Conservation (phyloP, 2,113 vertebrate species). For the Malaclemys terrapin region DNA sequence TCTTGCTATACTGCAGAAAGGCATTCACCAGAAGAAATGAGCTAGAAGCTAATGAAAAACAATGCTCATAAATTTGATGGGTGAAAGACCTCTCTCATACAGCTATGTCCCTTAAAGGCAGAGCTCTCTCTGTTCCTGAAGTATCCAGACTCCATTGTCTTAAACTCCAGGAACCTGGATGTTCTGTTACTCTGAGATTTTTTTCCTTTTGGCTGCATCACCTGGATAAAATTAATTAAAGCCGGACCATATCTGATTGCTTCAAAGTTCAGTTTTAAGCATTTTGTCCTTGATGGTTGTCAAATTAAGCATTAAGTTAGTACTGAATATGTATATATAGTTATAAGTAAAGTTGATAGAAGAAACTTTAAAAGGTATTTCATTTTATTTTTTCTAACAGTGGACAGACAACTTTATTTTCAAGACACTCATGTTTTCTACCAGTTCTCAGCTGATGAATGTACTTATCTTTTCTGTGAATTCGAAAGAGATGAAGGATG, state of each 20-base stretch:
- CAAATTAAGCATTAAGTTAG: neutral
- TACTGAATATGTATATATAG: neutral
- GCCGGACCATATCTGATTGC: rapidly evolving
- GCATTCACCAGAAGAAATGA: neutral
- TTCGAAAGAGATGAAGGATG: slow-evolving; percentile 93
- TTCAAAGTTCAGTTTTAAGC: neutral
- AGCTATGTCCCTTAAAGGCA: neutral
- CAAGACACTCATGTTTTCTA: slow-evolving; percentile 94
- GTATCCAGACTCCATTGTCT: neutral
- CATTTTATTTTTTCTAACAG: slow-evolving; percentile 74
- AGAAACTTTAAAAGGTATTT: neutral
- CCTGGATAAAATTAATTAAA: neutral
- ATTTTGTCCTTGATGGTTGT: neutral
- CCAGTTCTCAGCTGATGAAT: slow-evolving; percentile 97
- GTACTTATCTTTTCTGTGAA: slow-evolving; percentile 91
- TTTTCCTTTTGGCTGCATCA: neutral
- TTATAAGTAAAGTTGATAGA: neutral
- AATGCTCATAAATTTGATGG: neutral
- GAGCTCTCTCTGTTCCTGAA: neutral
- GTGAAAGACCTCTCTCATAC: neutral
- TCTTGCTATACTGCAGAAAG: neutral
- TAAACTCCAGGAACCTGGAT: neutral
- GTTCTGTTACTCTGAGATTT: neutral
- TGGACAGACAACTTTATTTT: slow-evolving; percentile 94
- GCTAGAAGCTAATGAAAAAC: neutral